Evolutionary conservation across 2,113 vertebrate species (phyloP).

Genomic region (Anolis carolinensis): DNA sequence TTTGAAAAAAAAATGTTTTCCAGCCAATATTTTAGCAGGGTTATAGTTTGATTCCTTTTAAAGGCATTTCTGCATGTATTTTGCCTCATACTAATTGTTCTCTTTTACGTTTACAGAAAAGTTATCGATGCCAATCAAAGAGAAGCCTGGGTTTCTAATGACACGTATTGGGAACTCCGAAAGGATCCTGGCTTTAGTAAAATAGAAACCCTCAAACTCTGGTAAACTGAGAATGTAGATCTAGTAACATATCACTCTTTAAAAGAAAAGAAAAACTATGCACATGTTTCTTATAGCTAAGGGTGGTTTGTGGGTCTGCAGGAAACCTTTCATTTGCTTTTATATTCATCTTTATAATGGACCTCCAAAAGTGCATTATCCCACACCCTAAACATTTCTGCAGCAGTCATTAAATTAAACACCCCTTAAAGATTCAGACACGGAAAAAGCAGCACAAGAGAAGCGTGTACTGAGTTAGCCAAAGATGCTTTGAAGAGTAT

Average conservation of each 20-base stretch:
- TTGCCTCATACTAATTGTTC: conserved; percentile 11
- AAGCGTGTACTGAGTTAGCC: conserved; percentile 69
- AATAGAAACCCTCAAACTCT: conserved; percentile 89
- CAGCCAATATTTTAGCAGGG: too few relatives aligned
- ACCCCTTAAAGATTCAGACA: conserved; percentile 65
- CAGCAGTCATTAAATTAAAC: conserved; percentile 71
- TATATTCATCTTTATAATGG: conserved; percentile 82
- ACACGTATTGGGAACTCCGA: conserved; percentile 95
- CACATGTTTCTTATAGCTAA: conserved; percentile 85
- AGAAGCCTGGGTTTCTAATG: conserved; percentile 96
- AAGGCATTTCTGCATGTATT: background rate
- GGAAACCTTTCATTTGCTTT: conserved; percentile 76
- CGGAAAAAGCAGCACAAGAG: conserved; percentile 66
- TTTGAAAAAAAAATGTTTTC: background rate
- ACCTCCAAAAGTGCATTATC: conserved; percentile 82
- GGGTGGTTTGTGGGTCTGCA: conserved; percentile 76
- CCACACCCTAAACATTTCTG: conserved; percentile 78
- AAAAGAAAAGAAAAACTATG: conserved; percentile 87
- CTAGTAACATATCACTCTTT: conserved; percentile 77
- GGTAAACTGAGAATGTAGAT: conserved; percentile 84
- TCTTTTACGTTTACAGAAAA: conserved; percentile 83
- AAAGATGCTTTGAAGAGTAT: conserved; percentile 68
- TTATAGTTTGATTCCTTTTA: background rate
- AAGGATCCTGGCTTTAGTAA: conserved; percentile 98
- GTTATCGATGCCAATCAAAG: conserved; percentile 90